These are phyloP conservation scores for Nasonia vitripennis DNA, from an alignment of 1,140 invertebrate species.

Conservation along the genomic window DNA sequence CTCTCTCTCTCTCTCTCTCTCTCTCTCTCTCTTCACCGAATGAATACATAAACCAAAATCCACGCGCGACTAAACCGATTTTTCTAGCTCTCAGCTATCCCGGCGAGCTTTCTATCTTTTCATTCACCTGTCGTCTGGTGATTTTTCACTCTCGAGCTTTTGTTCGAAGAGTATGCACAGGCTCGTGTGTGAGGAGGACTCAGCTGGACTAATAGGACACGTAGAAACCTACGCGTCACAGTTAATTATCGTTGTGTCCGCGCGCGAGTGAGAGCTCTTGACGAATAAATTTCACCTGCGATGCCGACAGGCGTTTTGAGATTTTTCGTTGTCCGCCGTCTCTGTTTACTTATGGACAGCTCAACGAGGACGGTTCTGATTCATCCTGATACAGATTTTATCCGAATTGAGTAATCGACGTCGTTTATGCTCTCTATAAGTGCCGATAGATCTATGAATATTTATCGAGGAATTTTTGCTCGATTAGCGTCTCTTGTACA, in stretches of 20 bases:
- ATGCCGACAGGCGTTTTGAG: neutral
- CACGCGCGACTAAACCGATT: neutral
- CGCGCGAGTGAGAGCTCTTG: neutral
- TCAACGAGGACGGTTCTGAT: neutral
- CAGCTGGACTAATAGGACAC: neutral
- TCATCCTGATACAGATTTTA: neutral
- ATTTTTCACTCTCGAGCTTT: neutral
- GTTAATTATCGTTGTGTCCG: slow-evolving; percentile 8
- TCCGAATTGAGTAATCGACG: too few species aligned
- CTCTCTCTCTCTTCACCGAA: neutral
- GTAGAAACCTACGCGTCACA: slow-evolving; percentile 25
- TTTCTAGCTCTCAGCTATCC: neutral
- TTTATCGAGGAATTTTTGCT: too few species aligned
- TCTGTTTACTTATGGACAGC: too few species aligned
- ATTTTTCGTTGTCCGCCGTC: neutral
- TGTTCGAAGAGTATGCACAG: neutral
- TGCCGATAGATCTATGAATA: too few species aligned
- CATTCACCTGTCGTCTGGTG: neutral
- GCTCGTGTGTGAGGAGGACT: neutral
- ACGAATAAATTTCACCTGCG: slow-evolving; percentile 15
- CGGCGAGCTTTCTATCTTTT: slow-evolving; percentile 3
- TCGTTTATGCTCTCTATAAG: too few species aligned
- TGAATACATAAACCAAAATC: neutral
- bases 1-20: too few species aligned
- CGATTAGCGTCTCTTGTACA: too few species aligned